Conservation (phyloP, 2,797 vertebrate genomes). For the Periparus ater region DNA sequence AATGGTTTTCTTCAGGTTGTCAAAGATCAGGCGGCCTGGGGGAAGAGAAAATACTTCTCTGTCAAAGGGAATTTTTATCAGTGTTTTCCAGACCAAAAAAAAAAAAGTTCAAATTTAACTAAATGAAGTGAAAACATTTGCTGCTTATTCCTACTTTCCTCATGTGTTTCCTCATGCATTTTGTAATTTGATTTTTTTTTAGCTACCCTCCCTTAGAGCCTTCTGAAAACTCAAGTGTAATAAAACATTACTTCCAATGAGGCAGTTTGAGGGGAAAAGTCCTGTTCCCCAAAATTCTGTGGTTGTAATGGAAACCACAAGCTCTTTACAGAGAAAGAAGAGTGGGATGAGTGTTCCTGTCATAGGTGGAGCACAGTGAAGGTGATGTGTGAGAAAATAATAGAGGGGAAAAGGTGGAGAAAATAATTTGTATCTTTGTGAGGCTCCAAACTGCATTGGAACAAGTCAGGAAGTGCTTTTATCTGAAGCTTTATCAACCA, state of each 20-base stretch:
- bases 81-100: background rate
- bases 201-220: background rate
- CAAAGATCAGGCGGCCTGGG: constrained; percentile 82
- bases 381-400: background rate
- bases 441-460: background rate
- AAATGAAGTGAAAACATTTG: background rate
- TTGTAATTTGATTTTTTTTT: background rate
- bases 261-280: background rate
- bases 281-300: accelerated
- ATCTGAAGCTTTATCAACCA: background rate
- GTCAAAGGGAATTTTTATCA: background rate
- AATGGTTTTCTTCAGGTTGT: constrained; percentile 84
- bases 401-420: background rate
- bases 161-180: accelerated
- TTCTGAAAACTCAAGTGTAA: background rate
- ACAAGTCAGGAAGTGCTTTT: background rate
- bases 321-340: background rate
- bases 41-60: background rate
- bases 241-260: background rate
- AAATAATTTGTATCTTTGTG: background rate
- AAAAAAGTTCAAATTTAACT: background rate
- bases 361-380: background rate
- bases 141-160: background rate
- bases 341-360: background rate
- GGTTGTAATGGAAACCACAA: background rate